Percentiles rank a stretch among this genome's conserved stretches.
Conservation (phyloP, 1,140 invertebrate species). For the Glomeris maerens region DNA sequence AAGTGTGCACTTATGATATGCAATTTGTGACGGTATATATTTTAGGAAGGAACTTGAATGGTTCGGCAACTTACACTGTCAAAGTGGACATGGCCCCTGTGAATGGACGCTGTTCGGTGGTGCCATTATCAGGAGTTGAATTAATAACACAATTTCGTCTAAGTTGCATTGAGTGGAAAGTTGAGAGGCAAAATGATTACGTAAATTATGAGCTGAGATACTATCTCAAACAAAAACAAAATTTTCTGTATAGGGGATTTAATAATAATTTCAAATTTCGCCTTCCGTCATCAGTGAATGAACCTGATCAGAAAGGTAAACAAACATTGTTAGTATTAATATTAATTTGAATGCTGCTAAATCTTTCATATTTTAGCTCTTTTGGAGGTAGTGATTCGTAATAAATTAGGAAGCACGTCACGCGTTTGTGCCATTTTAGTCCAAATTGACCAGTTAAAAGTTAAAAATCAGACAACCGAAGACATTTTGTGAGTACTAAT, state of each 20-base stretch:
- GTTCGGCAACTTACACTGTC: too few relatives aligned
- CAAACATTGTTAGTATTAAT: neutral
- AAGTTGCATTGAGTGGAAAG: neutral
- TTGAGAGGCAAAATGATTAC: neutral
- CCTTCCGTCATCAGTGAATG: neutral
- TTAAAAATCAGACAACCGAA: too few relatives aligned
- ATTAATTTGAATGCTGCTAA: neutral
- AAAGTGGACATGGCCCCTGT: neutral
- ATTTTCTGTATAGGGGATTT: neutral
- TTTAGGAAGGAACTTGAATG: too few relatives aligned
- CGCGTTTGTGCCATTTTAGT: too few relatives aligned
- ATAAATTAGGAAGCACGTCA: too few relatives aligned
- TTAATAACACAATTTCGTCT: neutral
- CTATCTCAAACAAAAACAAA: neutral
- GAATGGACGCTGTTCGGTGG: neutral
- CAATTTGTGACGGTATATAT: too few relatives aligned
- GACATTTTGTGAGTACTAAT: too few relatives aligned
- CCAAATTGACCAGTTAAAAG: too few relatives aligned
- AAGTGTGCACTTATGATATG: too few relatives aligned
- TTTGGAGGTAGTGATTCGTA: too few relatives aligned
- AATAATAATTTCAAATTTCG: neutral
- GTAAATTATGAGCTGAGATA: neutral
- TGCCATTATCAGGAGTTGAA: neutral
- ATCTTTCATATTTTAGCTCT: neutral
- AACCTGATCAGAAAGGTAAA: neutral